Percentiles rank a stretch among this genome's conserved stretches.
phyloP scores from a whole-genome alignment of 2,888 invertebrate species.

The Augochlorella aurata region DNA sequence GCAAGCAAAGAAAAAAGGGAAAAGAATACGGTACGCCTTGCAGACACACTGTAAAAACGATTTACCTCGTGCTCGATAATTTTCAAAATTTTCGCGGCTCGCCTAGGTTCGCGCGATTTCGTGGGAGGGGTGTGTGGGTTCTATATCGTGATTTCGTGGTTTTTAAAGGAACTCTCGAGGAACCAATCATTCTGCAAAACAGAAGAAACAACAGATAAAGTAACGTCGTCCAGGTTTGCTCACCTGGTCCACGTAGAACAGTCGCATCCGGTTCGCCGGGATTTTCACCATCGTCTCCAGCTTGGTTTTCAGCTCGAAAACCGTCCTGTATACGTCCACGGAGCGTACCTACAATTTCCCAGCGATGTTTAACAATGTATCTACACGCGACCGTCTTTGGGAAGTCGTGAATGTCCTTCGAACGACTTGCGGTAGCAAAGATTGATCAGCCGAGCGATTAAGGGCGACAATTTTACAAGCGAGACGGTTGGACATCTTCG shows the following conservation, averaged over 20 bases:
- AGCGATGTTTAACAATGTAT: constrained; percentile 18
- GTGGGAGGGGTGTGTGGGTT: not conserved
- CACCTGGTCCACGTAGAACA: constrained; percentile 94
- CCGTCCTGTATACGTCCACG: constrained; percentile 85
- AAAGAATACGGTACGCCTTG: not conserved
- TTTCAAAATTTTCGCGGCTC: constrained; percentile 15
- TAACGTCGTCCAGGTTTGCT: constrained; percentile 29
- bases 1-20: not conserved
- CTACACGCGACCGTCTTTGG: not conserved
- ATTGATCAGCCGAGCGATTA: not conserved
- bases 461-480: not conserved
- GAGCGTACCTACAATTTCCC: constrained; percentile 76
- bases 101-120: constrained; percentile 15
- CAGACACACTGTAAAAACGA: not conserved
- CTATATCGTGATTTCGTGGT: constrained; percentile 66
- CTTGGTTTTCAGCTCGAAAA: constrained; percentile 91
- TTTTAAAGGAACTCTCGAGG: constrained; percentile 59
- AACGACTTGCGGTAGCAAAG: not conserved
- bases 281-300: constrained; percentile 92
- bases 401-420: not conserved
- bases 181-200: constrained; percentile 68
- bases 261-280: constrained; percentile 91
- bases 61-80: constrained; percentile 30
- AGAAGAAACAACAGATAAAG: constrained; percentile 19
- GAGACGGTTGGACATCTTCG: too few species aligned